phyloP scores from a whole-genome alignment of 2,113 vertebrate genomes.

The Saccopteryx bilineata region DNA sequence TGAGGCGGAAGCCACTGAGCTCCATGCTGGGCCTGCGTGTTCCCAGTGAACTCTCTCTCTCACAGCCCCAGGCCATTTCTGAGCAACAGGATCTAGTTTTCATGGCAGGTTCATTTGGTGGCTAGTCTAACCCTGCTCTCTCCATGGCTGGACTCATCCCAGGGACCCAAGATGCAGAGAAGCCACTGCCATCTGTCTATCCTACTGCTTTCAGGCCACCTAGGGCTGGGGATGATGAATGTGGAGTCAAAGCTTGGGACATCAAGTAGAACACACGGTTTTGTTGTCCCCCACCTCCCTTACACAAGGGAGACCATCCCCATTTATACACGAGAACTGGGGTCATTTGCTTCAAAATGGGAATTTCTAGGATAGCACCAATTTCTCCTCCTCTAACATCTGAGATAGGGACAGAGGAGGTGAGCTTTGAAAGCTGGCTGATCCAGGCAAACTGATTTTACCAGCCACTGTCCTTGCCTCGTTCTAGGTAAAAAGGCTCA shows the following conservation, averaged over 20 bases:
- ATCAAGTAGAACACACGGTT: neutral
- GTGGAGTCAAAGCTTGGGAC: neutral
- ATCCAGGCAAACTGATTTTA: neutral
- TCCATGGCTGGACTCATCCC: neutral
- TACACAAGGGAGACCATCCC: neutral
- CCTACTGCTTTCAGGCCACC: neutral
- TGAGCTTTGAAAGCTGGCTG: neutral
- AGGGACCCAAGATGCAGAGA: neutral
- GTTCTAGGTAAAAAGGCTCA: neutral
- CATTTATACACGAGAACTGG: neutral
- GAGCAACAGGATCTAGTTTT: neutral
- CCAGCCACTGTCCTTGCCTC: no score
- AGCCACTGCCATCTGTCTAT: neutral
- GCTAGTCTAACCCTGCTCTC: neutral
- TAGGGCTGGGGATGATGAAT: neutral
- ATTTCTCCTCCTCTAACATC: neutral
- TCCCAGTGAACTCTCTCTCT: neutral
- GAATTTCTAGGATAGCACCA: neutral
- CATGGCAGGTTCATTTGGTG: neutral
- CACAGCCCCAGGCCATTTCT: neutral
- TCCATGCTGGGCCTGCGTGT: neutral
- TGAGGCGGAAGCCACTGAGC: accelerated
- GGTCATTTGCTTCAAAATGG: neutral
- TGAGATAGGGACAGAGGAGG: neutral
- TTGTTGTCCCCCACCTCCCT: neutral